Evolutionary conservation across 2,797 vertebrate genomes (phyloP), one percentile per base, ranked within the genome.

Genomic region (Lutjanus argentimaculatus): DNA sequence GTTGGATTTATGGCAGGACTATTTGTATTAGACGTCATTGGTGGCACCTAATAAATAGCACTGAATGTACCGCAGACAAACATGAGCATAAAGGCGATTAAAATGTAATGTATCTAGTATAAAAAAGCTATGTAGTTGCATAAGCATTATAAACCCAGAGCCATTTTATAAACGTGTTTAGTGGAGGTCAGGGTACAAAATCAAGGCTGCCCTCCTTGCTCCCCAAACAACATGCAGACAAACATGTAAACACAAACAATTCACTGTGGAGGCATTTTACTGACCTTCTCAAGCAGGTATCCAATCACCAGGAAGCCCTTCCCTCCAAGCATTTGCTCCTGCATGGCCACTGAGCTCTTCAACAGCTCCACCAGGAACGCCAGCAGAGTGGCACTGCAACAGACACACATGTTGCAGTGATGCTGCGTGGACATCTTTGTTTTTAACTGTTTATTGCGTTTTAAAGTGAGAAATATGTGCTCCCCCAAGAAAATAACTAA

Each of bases 241-340:
- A 36, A 71, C 45, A 66, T 1, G 6, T 14, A 57, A 66, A 67
- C 36, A 55, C 25, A 77, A 51, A 72, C 53, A 25, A 30, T 22
- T 53, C 12, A 21, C 4, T 15, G 19, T 57, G 6, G n/a, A 72
- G 68, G 59, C 9, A 53, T 43, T 72, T 66, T 8, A 87, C 94
- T 94, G 89, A 99, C 99, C 98, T 99, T 99, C 96, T 99, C 99
- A 59, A 99, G 95, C 83, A 97, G 97, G 88, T 98, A 97, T 43
- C 99, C 98, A 88, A 99, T 98, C 80, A 99, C 98, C 90, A 99
- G 96, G 89, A 99, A 99, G 92, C 98, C 99, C 85, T 99, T 99
- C 83, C 97, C 98, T 78, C 98, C 97, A 65, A 99, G 95, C 97
- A 99, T 98, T 89, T 99, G 99, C 75, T 99, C 98, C 95, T 99